These are phyloP conservation scores for Chaunax sp. DNA, from an alignment of 2,797 vertebrate species.

Conservation along the genomic window DNA sequence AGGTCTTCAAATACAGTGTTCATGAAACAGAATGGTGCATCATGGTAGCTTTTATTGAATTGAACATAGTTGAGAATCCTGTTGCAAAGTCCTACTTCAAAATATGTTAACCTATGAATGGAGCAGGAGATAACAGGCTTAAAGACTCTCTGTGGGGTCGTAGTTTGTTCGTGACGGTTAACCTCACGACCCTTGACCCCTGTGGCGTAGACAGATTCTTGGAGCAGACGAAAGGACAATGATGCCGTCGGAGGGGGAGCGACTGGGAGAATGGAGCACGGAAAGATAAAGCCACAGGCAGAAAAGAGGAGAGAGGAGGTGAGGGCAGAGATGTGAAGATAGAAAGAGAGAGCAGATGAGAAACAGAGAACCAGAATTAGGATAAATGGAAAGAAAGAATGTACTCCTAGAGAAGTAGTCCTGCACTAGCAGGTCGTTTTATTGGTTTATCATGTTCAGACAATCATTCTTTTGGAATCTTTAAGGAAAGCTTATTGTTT, in stretches of 20 bases:
- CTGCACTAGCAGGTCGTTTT: not conserved
- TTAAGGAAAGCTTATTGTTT: no score
- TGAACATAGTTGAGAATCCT: conserved; percentile 18
- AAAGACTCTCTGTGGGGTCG: conserved; percentile 63
- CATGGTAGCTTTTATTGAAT: not conserved
- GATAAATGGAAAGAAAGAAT: conserved; percentile 7
- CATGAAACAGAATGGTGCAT: not conserved
- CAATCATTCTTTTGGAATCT: no score
- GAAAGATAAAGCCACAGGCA: not conserved
- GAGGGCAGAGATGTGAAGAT: conserved; percentile 33
- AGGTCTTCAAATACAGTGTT: not conserved
- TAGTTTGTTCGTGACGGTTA: conserved; percentile 63
- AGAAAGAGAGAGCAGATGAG: conserved; percentile 13
- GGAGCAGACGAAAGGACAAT: conserved; percentile 47
- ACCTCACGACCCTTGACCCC: conserved; percentile 64
- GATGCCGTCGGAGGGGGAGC: not conserved
- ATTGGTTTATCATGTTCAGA: conserved; percentile 1
- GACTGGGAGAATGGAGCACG: not conserved
- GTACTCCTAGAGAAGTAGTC: no score
- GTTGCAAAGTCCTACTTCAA: no score
- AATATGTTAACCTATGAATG: no score
- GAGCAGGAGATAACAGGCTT: conserved; percentile 61
- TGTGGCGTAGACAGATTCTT: conserved; percentile 54
- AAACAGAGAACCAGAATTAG: conserved; percentile 6
- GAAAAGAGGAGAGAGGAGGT: conserved; percentile 23